Evolutionary conservation across 2,888 invertebrate genomes (phyloP), one percentile per base, ranked within the genome.

Genomic region (Piscicola geometra): DNA sequence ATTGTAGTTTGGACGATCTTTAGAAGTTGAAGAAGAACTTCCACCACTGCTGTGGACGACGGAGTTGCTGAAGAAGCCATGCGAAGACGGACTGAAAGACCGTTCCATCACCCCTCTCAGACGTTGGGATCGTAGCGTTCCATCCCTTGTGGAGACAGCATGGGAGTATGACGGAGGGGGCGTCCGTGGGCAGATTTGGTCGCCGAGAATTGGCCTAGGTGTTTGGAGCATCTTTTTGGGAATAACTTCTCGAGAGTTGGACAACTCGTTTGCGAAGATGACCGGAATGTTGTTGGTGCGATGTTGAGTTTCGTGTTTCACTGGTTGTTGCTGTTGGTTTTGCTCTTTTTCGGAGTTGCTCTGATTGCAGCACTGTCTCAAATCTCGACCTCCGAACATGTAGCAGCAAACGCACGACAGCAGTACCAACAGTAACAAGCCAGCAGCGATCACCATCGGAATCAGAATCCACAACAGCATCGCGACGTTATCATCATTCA

Each of bases 201-300:
- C 73, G 21, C 64, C 73, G 36, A 73, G 21, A 1, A 73, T 64
- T 12, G 73, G 73, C 36, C 33, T 56, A 9, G n/a, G 64, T 9
- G 25, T n/a, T 3, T 21, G 9, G 9, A n/a, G 9, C 5, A 12
- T 21, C n/a, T 28, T 9, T 9, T 9, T 30, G 30, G 50, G 21
- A 21, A 25, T 25, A 36, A 18, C n/a, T 18, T 18, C 25, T 25
- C 25, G 18, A 30, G 18, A 25, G 9, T 36, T 33, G 81, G 96
- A 95, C 64, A 96, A 88, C 85, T 98, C 98, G 85, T 98, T 96
- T 15, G 88, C 87, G 81, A 97, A 96, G 83, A 98, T 97, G 60
- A 97, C 95, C 0, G 98, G 97, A 82, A 94, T 94, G 73, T 89
- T 88, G 81, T 88, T 88, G 78, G 85, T 86, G 75, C 87, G 84